Evolutionary conservation across 2,888 invertebrate species (phyloP).

Genomic region (Tinea semifulvella): DNA sequence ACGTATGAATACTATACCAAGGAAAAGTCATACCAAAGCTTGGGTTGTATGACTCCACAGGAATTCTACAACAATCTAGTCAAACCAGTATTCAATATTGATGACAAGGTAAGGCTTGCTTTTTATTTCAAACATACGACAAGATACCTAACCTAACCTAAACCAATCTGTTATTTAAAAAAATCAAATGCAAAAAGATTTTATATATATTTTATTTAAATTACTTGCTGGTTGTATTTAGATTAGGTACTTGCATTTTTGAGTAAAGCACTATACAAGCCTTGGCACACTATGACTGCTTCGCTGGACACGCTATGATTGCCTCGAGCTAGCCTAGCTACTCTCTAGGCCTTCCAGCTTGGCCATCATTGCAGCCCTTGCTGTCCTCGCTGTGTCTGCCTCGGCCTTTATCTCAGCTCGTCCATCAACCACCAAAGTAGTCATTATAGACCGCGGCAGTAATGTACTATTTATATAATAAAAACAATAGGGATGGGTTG

Average conservation of each 20-base stretch:
- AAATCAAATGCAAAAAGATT: background rate
- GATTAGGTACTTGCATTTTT: no score
- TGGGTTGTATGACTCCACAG: slow-evolving; percentile 79
- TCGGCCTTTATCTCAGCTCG: no score
- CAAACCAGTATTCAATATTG: slow-evolving; percentile 80
- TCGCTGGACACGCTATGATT: no score
- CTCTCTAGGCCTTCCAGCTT: no score
- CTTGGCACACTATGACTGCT: background rate
- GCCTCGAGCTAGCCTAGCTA: no score
- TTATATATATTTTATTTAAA: background rate
- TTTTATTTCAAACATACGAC: background rate
- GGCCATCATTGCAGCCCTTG: no score
- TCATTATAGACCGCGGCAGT: no score
- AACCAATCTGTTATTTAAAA: background rate
- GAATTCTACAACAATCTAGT: slow-evolving; percentile 85
- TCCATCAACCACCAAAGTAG: no score
- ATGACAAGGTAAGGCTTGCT: slow-evolving; percentile 82
- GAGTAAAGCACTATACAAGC: background rate
- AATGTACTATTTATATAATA: no score
- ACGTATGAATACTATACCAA: slow-evolving; percentile 89
- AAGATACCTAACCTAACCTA: background rate
- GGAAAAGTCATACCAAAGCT: slow-evolving; percentile 73
- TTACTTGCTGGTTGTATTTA: background rate
- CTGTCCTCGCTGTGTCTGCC: no score
- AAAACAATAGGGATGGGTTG: no score